Conservation (phyloP, 2,888 invertebrate species). For the Epinotia bilunana region DNA sequence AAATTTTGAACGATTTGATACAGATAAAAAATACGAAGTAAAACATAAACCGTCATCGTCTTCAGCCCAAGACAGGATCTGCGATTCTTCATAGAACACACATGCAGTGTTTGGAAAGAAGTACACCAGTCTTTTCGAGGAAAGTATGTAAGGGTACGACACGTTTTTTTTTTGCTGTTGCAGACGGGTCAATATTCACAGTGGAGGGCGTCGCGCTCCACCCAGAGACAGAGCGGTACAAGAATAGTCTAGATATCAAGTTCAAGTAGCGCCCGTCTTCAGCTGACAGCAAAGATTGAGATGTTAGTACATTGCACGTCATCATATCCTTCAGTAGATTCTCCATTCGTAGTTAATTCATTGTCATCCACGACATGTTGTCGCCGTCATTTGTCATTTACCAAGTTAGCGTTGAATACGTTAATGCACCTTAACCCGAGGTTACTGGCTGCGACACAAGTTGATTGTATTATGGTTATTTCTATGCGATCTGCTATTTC, state of each 20-base stretch:
- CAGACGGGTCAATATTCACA: constrained; percentile 22
- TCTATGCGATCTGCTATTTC: not conserved
- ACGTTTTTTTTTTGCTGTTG: constrained; percentile 14
- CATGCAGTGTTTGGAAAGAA: no score
- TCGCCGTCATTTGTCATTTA: not conserved
- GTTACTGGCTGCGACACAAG: not conserved
- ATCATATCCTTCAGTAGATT: not conserved
- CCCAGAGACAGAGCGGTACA: constrained; percentile 21
- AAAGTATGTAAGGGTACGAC: not conserved
- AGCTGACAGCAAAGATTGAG: not conserved
- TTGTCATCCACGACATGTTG: not conserved
- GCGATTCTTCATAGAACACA: no score
- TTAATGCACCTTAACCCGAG: not conserved
- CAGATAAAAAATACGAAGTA: no score
- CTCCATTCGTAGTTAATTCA: not conserved
- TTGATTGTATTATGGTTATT: not conserved
- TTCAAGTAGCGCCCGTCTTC: constrained; percentile 8
- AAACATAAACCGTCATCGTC: no score
- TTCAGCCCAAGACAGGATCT: no score
- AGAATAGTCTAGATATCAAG: constrained; percentile 17
- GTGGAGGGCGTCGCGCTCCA: constrained; percentile 15
- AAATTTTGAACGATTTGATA: no score
- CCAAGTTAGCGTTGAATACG: not conserved
- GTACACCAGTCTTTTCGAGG: no score
- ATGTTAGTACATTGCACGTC: constrained; percentile 9